Evolutionary conservation across 2,888 invertebrate species (phyloP).

Genomic region (Hecatera dysodea): DNA sequence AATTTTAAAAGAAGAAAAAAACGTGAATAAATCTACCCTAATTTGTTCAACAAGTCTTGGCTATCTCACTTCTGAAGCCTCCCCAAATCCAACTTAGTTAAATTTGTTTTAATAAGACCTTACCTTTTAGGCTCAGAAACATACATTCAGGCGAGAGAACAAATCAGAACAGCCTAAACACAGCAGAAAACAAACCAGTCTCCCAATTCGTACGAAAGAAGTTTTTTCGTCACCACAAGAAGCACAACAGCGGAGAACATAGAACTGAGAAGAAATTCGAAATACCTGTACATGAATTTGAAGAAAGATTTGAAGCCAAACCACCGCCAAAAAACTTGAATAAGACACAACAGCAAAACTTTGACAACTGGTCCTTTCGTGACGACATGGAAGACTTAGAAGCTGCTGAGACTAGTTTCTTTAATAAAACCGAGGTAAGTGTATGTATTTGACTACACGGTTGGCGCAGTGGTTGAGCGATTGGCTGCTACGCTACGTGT

Average conservation of each 20-base stretch:
- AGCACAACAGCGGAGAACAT: constrained; percentile 73
- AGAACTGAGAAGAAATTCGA: constrained; percentile 76
- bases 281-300: constrained; percentile 91
- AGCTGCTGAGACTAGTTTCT: constrained; percentile 78
- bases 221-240: constrained; percentile 87
- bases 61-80: not conserved
- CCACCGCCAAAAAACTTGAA: constrained; percentile 82
- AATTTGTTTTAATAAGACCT: not conserved
- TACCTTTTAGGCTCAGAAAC: constrained; percentile 78
- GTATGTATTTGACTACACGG: too few relatives aligned
- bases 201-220: constrained; percentile 77
- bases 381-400: constrained; percentile 85
- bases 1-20: not conserved
- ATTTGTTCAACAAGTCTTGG: not conserved
- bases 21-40: not conserved
- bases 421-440: constrained; percentile 79
- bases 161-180: constrained; percentile 73
- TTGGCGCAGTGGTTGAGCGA: too few relatives aligned
- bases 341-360: constrained; percentile 72
- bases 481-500: too few relatives aligned
- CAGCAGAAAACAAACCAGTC: constrained; percentile 70
- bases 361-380: constrained; percentile 86
- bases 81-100: not conserved
- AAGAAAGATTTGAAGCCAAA: constrained; percentile 90
- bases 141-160: constrained; percentile 81